Evolutionary conservation across 1,140 invertebrate genomes (phyloP).

Genomic region (Solenopsis invicta): DNA sequence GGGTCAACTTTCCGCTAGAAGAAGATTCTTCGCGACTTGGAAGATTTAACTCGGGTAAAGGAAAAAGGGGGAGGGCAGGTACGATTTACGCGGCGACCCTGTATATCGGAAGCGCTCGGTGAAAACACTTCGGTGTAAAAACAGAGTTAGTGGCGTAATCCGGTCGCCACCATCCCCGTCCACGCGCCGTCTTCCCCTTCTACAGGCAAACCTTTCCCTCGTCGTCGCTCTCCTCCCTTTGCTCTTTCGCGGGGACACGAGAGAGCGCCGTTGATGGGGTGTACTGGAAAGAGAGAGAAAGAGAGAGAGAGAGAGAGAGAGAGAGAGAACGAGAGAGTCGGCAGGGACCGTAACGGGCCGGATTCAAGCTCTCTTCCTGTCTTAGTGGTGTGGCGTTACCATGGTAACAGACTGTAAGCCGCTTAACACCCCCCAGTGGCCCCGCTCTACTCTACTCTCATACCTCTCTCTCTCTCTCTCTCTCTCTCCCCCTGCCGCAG

Average conservation of each 20-base stretch:
- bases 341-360: slow-evolving; percentile 71
- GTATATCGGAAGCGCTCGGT: slow-evolving; percentile 56
- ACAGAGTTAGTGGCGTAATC: slow-evolving; percentile 80
- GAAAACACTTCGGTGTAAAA: slow-evolving; percentile 78
- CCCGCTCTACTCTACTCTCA: slow-evolving; percentile 46
- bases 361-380: slow-evolving; percentile 78
- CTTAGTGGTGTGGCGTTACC: slow-evolving; percentile 82
- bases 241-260: slow-evolving; percentile 58
- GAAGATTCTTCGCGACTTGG: slow-evolving; percentile 19
- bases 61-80: not conserved
- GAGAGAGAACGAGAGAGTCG: slow-evolving; percentile 2
- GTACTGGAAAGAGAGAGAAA: not conserved
- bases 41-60: not conserved
- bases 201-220: not conserved
- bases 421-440: slow-evolving; percentile 80
- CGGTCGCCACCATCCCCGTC: slow-evolving; percentile 58
- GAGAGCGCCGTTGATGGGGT: slow-evolving; percentile 66
- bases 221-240: slow-evolving; percentile 41
- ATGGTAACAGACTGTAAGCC: slow-evolving; percentile 85
- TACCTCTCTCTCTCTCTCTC: slow-evolving; percentile 45
- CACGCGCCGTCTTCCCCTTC: slow-evolving; percentile 37
- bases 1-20: slow-evolving; percentile 17
- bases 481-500: slow-evolving; percentile 33
- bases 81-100: slow-evolving; percentile 45
- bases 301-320: slow-evolving; percentile 29